Percentiles rank a stretch among this genome's conserved stretches.
These are phyloP conservation scores for Ceratoteleas bidentatus DNA, from an alignment of 1,140 invertebrate genomes.

Conservation along the genomic window DNA sequence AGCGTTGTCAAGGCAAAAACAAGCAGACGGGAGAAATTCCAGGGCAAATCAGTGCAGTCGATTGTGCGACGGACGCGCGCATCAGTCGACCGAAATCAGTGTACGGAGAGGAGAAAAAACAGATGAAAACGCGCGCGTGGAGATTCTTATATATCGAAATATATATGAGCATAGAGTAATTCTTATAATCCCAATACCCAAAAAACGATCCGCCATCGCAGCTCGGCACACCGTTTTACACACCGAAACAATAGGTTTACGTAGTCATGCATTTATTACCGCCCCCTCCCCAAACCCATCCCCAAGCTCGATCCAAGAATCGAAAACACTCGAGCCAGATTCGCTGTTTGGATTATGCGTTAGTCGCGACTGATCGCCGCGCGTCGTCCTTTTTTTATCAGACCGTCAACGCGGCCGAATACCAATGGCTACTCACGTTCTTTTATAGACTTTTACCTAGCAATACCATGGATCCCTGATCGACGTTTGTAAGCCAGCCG, in stretches of 20 bases:
- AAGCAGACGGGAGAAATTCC: conserved; percentile 23
- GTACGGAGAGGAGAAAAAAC: conserved; percentile 18
- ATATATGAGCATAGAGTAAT: conserved; percentile 41
- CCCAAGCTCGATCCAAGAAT: conserved; percentile 46
- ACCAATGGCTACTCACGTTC: neutral
- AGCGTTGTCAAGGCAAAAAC: conserved; percentile 58
- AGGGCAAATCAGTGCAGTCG: conserved; percentile 47
- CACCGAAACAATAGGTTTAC: conserved; percentile 47
- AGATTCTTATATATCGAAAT: conserved; percentile 49
- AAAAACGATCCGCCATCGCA: conserved; percentile 31
- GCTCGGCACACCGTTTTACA: conserved; percentile 42
- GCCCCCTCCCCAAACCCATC: conserved; percentile 17
- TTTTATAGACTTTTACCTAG: conserved; percentile 23
- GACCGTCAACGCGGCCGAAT: too few species aligned
- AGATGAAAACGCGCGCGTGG: conserved; percentile 28
- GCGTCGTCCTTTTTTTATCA: too few species aligned
- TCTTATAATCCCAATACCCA: conserved; percentile 44
- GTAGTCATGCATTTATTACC: conserved; percentile 63
- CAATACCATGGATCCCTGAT: conserved; percentile 1
- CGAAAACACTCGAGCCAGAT: conserved; percentile 3
- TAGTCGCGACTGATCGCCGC: too few species aligned
- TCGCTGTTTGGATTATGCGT: conserved; percentile 1
- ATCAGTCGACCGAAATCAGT: conserved; percentile 24
- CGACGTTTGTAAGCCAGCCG: neutral
- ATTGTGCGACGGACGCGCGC: conserved; percentile 46